Base-by-base conservation (phyloP, 1,140 invertebrate genomes). In the Oscheius sp. region DNA sequence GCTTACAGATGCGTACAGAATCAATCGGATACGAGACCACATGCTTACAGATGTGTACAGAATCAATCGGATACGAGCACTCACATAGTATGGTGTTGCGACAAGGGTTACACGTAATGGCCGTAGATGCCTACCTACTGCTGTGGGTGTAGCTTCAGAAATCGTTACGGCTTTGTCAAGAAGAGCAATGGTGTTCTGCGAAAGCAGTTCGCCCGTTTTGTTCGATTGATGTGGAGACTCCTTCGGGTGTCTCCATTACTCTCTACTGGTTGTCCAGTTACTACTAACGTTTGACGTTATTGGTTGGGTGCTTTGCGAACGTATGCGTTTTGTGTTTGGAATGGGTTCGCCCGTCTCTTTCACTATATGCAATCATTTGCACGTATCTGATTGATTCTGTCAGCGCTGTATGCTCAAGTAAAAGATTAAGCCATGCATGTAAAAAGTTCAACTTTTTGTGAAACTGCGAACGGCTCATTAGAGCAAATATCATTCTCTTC, bases 381-480 rank as follows among this genome's bases (percentile, higher is more conserved):
- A 67, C 46, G 1, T 67, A 34, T 7, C 38, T 29, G 29, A 67
- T 55, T 68, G 65, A 55, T 55, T 52, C 28, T 68, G 65, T 68
- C 46, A 31, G 45, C 64, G 64, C 26, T 34, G 45, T 68, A 68
- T 55, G 65, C 64, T 67, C 64, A 68, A 68, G 46, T 52, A 52
- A 68, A 55, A 52, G 45, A 28, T 68, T 55, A 55, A 55, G 65
- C 46, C 28, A 55, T 68, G 65, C 45, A 52, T 68, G 46, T 38
- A 29, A 20, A 58, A 20, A 58, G 28, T 58, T 68, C 26, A 23
- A 55, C 45, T 32, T 18, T 68, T 29, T 29, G 35, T 67, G 64
- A 67, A 67, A 52, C 35, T 67, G 64, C 64, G 64, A 28, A 67
- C 64, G 64, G 64, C 64, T 67, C 64, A 67, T 67, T 67, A 67